These are phyloP conservation scores for Ceuthmochares aereus DNA, from an alignment of 2,113 vertebrate genomes.

Conservation along the genomic window DNA sequence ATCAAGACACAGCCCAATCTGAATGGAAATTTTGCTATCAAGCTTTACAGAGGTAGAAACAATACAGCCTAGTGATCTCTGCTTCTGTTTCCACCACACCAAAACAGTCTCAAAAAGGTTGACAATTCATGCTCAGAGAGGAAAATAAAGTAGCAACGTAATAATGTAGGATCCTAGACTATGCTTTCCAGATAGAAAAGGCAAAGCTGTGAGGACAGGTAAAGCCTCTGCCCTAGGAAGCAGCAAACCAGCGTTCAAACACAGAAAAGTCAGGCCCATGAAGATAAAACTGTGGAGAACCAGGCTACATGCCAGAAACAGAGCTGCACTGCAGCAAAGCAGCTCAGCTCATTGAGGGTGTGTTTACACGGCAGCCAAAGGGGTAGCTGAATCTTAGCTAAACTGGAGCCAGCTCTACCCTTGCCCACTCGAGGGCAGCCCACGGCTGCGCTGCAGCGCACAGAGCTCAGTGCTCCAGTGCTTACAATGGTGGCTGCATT, in stretches of 20 bases:
- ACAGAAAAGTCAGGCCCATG: not conserved
- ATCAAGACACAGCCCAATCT: not conserved
- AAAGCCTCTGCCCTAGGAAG: not conserved
- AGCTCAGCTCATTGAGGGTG: not conserved
- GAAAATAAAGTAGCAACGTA: accelerated
- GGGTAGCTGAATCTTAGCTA: not conserved
- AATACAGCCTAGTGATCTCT: not conserved
- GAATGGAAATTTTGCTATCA: not conserved
- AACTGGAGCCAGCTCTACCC: not conserved
- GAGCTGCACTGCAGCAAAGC: not conserved
- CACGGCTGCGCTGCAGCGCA: not conserved
- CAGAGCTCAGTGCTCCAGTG: not conserved
- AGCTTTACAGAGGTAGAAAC: not conserved
- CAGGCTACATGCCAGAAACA: not conserved
- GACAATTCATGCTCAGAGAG: not conserved
- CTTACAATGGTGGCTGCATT: not conserved
- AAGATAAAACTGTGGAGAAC: not conserved
- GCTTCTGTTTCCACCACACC: not conserved
- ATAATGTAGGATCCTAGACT: not conserved
- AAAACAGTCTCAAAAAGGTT: not conserved
- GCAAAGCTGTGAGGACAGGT: not conserved
- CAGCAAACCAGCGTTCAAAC: not conserved
- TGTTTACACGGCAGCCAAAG: not conserved
- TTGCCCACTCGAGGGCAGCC: not conserved
- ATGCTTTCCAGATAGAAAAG: not conserved